Base-by-base conservation (phyloP, 2,113 vertebrate species). In the Vulpes ferrilata region DNA sequence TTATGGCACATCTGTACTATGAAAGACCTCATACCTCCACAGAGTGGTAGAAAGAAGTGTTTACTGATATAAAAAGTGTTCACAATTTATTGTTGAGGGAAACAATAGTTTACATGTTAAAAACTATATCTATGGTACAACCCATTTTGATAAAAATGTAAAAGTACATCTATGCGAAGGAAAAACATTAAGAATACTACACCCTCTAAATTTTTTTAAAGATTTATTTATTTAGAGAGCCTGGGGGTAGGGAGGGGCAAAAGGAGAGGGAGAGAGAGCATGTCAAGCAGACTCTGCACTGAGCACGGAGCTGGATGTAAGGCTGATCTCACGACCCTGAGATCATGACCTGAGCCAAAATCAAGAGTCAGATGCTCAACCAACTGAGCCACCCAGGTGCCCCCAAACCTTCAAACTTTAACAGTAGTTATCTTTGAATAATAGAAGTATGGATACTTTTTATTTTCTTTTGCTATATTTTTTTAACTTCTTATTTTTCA, bases 1-100 rank as follows among this genome's bases (percentile, higher is more conserved):
- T 16, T 3, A 32, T 2, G 30, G 25, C 51, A 38, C 3, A 3
- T 43, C 5, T 12, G 67, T n/a, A n/a, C 51, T 6, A 0, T 32
- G 17, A 76, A 57, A 60, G 60, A 10, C 79, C 73, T 69, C 1
- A 5, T 23, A n/a, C 30, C 20, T n/a, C 82, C 85, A 59, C 35
- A 55, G 9, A 57, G 8, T 5, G 25, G 43, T 4, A 71, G 71
- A 78, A 59, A 82, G 53, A 83, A 32, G 25, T 7, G n/a, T 71
- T 87, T 62, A n/a, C 30, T 17, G 51, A 51, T n/a, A 59, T 1
- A 60, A 80, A 84, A 90, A 20, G 12, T 59, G 12, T 32, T 62
- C 38, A 16, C 8, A 22, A 64, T 85, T 79, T 55, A 74, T 38
- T 55, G 25, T 51, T 85, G 2, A 32, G 51, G n/a, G 25, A 81